These are phyloP conservation scores for Pterois miles DNA, from an alignment of 2,797 vertebrate species.

Conservation along the genomic window DNA sequence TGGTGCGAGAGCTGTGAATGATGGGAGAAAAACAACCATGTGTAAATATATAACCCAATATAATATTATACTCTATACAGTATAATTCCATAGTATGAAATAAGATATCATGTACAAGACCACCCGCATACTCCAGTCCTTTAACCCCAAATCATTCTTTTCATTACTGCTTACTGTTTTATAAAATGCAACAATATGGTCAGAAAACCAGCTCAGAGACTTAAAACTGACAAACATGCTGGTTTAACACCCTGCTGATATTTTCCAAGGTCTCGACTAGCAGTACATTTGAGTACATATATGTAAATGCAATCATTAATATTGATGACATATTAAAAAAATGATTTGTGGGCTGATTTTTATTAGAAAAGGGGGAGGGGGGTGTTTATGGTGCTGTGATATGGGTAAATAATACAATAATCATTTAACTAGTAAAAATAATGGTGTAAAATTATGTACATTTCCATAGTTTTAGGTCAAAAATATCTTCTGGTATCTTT, in stretches of 20 bases:
- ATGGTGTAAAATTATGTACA: no score
- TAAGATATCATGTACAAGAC: neutral
- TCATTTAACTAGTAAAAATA: no score
- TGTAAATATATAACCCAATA: neutral
- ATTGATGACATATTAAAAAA: neutral
- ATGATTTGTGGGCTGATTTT: neutral
- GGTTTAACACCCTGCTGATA: neutral
- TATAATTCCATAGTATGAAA: neutral
- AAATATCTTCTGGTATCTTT: no score
- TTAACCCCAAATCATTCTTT: neutral
- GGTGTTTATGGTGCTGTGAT: no score
- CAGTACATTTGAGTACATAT: neutral
- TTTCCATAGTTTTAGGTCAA: no score
- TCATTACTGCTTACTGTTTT: neutral
- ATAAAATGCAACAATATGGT: neutral
- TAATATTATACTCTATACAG: neutral
- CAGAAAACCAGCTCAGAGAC: neutral
- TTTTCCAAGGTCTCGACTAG: no score
- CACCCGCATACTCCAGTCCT: neutral
- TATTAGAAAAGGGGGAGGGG: no score
- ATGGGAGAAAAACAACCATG: conserved; percentile 5
- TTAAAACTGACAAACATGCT: neutral
- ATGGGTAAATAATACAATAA: no score
- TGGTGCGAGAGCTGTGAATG: conserved; percentile 9
- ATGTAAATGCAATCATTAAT: neutral